Base-by-base conservation (phyloP, 2,888 invertebrate genomes). In the Blomia tropicalis region DNA sequence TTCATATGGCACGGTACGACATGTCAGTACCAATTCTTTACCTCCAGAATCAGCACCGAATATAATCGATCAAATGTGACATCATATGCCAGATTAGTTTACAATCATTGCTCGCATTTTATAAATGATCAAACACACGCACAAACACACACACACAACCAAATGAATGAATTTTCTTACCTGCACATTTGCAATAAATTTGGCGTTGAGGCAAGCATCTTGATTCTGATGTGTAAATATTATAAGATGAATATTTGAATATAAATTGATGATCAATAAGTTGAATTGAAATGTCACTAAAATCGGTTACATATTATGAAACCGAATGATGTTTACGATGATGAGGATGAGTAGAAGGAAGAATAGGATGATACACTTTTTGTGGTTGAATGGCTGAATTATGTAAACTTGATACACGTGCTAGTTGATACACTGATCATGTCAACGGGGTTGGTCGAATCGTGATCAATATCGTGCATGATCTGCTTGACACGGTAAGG, bases 181-280 rank as follows among this genome's bases (percentile, higher is more conserved):
- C 67, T 67, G 67, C 68, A 68, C 68, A 68, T 68, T 65, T 68
- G 68, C 59, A 68, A 59, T 56, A 67, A 63, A 59, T 68, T 67
- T 27, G 64, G 65, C 30, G 66, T 66, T 11, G 66, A 66, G 60
- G 67, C 66, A 23, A 67, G 66, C 67, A 67, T 67, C 29, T 47
- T 47, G 22, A 47, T 2, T 58, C n/a, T 36, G 7, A 36, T 11
- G 51, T 47, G 14, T 11, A 47, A 7, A 47, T 14, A 47, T 14
- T 11, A 47, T 11, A n/a, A 14, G 51, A 27, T 25, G 51, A 14
- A 47, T 11, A 14, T 7, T 47, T 14, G 22, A 14, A 47, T 11
- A 47, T 7, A 11, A 7, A 47, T 14, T 47, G 7, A 47, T 11
- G 7, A n/a, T 47, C 14, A 19, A 14, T 47, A 17, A 11, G 36